A percentile compares a stretch with the other conserved stretches of the same genome.
Evolutionary conservation across 2,888 invertebrate species (phyloP).

Genomic region (Netelia melanura): DNA sequence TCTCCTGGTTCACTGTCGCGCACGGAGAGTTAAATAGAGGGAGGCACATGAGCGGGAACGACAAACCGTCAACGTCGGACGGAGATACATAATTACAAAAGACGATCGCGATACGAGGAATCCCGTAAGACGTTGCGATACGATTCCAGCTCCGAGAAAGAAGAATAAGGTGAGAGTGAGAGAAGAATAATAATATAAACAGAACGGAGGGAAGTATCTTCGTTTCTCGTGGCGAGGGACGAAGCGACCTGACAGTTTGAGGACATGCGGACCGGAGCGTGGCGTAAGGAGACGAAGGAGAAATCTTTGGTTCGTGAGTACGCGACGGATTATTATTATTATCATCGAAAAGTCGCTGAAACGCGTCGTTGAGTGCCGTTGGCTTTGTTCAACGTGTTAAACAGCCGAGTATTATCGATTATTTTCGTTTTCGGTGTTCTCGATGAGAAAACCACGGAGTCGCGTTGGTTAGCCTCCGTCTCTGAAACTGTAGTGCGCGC

Average conservation of each 20-base stretch:
- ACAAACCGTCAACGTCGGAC: background rate
- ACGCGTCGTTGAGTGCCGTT: background rate
- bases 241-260: conserved; percentile 17
- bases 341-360: conserved; percentile 69
- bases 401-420: background rate
- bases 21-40: background rate
- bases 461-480: background rate
- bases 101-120: background rate
- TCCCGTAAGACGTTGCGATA: background rate
- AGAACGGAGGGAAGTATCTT: background rate
- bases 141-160: background rate
- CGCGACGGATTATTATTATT: conserved; percentile 69
- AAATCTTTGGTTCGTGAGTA: conserved; percentile 74
- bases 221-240: background rate
- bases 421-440: background rate
- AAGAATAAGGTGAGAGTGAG: background rate
- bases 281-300: conserved; percentile 25
- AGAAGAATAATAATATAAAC: background rate
- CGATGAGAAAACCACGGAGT: background rate
- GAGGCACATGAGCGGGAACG: background rate
- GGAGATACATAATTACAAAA: background rate
- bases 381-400: background rate
- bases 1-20: background rate
- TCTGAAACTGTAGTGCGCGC: background rate
- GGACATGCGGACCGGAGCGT: conserved; percentile 49